These are phyloP conservation scores for Acheta domesticus DNA, from an alignment of 2,888 invertebrate genomes.

Conservation along the genomic window DNA sequence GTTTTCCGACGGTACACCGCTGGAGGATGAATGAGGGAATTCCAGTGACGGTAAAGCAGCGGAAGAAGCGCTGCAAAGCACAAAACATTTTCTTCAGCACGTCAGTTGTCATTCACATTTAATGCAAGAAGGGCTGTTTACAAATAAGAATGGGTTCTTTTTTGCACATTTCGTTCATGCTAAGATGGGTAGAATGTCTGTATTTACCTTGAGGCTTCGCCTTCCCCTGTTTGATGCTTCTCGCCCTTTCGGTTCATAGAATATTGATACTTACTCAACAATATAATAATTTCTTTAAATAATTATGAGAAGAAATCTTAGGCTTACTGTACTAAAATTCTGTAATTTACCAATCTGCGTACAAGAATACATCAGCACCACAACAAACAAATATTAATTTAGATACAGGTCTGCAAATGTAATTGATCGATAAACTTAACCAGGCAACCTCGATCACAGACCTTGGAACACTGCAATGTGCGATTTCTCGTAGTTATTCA, in stretches of 20 bases:
- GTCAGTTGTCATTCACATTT: background rate
- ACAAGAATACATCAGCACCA: constrained; percentile 32
- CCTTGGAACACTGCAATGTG: background rate
- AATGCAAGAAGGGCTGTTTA: background rate
- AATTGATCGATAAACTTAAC: constrained; percentile 33
- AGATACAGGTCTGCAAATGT: constrained; percentile 31
- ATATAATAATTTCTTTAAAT: constrained; percentile 32
- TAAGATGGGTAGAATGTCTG: constrained; percentile 19
- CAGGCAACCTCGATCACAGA: constrained; percentile 11
- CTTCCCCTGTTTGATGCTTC: constrained; percentile 38
- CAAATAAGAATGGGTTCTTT: background rate
- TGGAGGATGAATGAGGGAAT: constrained; percentile 31
- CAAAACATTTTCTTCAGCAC: background rate
- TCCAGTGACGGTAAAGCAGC: constrained; percentile 33
- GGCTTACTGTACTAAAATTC: constrained; percentile 20
- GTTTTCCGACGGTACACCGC: constrained; percentile 32
- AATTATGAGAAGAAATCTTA: background rate
- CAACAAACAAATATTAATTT: constrained; percentile 33
- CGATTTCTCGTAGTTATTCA: background rate
- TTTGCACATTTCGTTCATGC: background rate
- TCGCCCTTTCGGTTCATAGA: constrained; percentile 40
- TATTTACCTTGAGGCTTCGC: constrained; percentile 39
- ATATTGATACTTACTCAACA: constrained; percentile 34
- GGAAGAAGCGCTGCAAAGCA: constrained; percentile 29
- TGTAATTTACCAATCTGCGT: constrained; percentile 27